A percentile compares a stretch with the other conserved stretches of the same genome.
Conservation (phyloP, 2,113 vertebrate species). For the Python bivittatus region DNA sequence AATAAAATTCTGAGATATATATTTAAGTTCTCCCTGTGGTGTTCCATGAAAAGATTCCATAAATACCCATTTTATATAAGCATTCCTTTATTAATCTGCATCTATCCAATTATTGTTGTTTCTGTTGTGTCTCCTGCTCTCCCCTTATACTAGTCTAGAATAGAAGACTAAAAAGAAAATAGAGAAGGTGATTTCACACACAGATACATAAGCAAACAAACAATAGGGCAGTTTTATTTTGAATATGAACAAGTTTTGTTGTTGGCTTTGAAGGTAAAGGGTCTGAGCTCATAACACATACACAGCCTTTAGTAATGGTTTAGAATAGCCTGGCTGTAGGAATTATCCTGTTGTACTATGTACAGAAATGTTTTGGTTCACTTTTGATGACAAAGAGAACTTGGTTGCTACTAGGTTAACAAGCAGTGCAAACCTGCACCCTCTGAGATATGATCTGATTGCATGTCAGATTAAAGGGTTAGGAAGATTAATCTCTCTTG, state of each 20-base stretch:
- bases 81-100: neutral
- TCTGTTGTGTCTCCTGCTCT: neutral
- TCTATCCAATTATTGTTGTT: neutral
- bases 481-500: constrained; percentile 37
- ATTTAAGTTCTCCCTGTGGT: neutral
- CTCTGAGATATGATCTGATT: constrained; percentile 18
- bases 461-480: constrained; percentile 30
- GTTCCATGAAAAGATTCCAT: neutral
- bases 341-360: neutral
- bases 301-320: neutral
- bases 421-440: constrained; percentile 16
- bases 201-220: neutral
- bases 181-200: neutral
- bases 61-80: neutral
- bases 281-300: neutral
- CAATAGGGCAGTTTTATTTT: neutral
- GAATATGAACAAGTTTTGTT: neutral
- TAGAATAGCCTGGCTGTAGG: neutral
- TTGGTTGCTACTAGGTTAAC: neutral
- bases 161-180: neutral
- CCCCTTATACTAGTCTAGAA: neutral
- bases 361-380: constrained; percentile 15
- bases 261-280: neutral
- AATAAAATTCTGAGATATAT: neutral
- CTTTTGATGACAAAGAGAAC: neutral